Base-by-base conservation (phyloP, 1,140 invertebrate genomes). In the Procambarus virginalis region DNA sequence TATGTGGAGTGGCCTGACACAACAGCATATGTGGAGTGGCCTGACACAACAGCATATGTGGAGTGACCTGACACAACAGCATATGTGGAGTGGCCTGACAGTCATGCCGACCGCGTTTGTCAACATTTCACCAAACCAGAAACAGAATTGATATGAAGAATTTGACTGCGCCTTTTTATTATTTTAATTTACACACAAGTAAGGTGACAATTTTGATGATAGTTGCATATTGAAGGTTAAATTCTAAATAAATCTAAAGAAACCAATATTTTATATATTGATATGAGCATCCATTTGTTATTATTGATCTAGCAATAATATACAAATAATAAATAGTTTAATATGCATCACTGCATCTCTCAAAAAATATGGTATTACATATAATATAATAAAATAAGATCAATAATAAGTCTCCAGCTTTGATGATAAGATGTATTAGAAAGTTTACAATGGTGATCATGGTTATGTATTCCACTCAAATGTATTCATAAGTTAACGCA, bases 231-330 rank as follows among this genome's bases (percentile, higher is more conserved):
- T 34, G 1, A 34, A 34, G 34, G 34, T 34, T 34, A 34, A 34
- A 34, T 34, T 34, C 34, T 34, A 34, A 34, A 20, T 68, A 68
- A 68, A 17, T 4, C 4, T 73, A 73, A 3, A 73, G 68, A 34
- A 34, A 73, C 68, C 20, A 6, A 6, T 34, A 34, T 5, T 73
- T 20, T 73, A 8, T 34, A 4, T 51, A 80, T 80, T 22, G 9
- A 9, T 10, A 46, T 58, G 78, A 80, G 78, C 78, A 80, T 22
- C 78, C 55, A 80, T 34, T 80, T 55, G 55, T 80, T 60, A 51
- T 22, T 58, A 77, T 45, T 85, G 84, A 85, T 85, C 73, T 85
- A 73, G 77, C 75, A 85, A 17, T 85, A 51, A 85, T 49, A 73
- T 34, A 22, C n/a, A 73, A 10, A 34, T 73, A 34, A 73, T 73